phyloP scores from a whole-genome alignment of 2,888 invertebrate species.

The Metellina segmentata region DNA sequence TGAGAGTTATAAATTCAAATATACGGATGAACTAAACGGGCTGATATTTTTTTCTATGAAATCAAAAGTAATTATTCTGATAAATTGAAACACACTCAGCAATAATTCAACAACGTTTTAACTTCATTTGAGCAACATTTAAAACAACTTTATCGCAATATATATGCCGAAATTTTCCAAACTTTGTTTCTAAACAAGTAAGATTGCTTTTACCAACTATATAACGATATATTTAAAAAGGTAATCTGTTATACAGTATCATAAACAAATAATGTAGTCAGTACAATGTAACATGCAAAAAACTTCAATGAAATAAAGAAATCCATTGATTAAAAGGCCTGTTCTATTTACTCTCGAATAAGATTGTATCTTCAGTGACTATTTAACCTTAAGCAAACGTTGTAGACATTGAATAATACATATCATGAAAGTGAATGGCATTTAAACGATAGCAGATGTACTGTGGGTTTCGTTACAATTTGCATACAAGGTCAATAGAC shows the following conservation, averaged over 20 bases:
- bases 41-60: too few relatives aligned
- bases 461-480: slow-evolving; percentile 5
- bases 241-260: not conserved
- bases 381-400: slow-evolving; percentile 13
- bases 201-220: too few relatives aligned
- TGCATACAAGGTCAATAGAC: slow-evolving; percentile 42
- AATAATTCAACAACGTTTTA: too few relatives aligned
- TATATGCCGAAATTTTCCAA: too few relatives aligned
- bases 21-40: too few relatives aligned
- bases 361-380: not conserved
- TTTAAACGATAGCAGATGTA: slow-evolving; percentile 38
- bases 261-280: not conserved
- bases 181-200: too few relatives aligned
- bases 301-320: not conserved
- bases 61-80: too few relatives aligned
- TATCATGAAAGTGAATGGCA: slow-evolving; percentile 38
- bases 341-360: not conserved
- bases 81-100: too few relatives aligned
- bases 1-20: too few relatives aligned
- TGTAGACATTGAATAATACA: slow-evolving; percentile 17
- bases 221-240: not conserved
- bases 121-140: too few relatives aligned
- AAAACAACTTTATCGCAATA: too few relatives aligned
- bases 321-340: not conserved
- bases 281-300: not conserved